Percentiles rank a stretch among this genome's conserved stretches.
Conservation (phyloP, 2,113 vertebrate genomes). For the Solea solea region DNA sequence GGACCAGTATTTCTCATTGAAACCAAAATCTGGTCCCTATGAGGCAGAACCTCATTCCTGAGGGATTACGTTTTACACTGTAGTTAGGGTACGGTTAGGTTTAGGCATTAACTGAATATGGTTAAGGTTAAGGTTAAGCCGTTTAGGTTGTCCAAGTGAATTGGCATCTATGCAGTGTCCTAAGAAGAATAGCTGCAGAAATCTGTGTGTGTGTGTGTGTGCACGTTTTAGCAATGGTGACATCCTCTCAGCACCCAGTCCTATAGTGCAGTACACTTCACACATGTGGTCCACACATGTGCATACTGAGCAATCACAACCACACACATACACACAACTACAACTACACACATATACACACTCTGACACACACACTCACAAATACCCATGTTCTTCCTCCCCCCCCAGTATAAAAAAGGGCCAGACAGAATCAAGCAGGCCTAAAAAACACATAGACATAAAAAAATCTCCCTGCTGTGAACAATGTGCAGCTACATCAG, state of each 20-base stretch:
- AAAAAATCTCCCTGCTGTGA: slow-evolving; percentile 13
- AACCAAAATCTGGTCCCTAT: too few species aligned
- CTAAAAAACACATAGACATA: background rate
- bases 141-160: too few species aligned
- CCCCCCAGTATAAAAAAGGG: slow-evolving; percentile 13
- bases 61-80: too few species aligned
- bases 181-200: too few species aligned
- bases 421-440: slow-evolving; percentile 4
- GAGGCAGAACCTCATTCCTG: too few species aligned
- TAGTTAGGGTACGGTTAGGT: too few species aligned
- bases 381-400: slow-evolving; percentile 31
- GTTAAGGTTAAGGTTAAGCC: too few species aligned
- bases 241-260: slow-evolving; percentile 43
- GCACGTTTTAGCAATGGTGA: slow-evolving; percentile 7
- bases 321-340: slow-evolving; percentile 33
- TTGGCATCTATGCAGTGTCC: too few species aligned
- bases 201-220: slow-evolving; percentile 4
- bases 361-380: slow-evolving; percentile 47
- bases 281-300: slow-evolving; percentile 65
- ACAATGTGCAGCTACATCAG: slow-evolving; percentile 31
- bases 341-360: slow-evolving; percentile 27
- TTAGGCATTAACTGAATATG: too few species aligned
- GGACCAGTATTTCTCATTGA: too few species aligned
- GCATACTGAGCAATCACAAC: slow-evolving; percentile 17
- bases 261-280: slow-evolving; percentile 46